Conservation (phyloP, 2,888 invertebrate species). For the Lacanobia wlatinum region DNA sequence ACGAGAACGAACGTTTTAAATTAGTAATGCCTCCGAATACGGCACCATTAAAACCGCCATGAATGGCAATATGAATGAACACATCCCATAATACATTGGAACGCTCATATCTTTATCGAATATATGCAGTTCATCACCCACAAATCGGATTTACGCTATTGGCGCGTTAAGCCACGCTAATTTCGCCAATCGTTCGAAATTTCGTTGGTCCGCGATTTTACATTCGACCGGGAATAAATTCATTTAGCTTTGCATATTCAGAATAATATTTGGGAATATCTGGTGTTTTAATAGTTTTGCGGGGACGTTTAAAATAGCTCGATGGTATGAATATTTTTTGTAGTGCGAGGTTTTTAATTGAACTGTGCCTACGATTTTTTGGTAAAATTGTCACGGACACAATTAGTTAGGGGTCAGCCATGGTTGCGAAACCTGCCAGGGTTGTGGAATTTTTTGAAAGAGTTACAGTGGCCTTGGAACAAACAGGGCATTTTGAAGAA, state of each 20-base stretch:
- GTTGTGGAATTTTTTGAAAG: too few species aligned
- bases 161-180: constrained; percentile 73
- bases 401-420: not conserved
- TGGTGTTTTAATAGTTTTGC: constrained; percentile 47
- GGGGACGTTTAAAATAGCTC: constrained; percentile 13
- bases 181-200: constrained; percentile 67
- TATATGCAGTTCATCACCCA: constrained; percentile 65
- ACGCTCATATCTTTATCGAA: constrained; percentile 61
- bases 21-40: constrained; percentile 7
- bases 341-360: constrained; percentile 4
- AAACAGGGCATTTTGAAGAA: too few species aligned
- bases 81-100: constrained; percentile 44
- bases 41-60: constrained; percentile 30
- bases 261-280: constrained; percentile 50
- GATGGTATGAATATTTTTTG: constrained; percentile 26
- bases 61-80: constrained; percentile 35
- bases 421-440: too few species aligned
- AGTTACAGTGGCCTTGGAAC: too few species aligned
- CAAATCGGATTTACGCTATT: constrained; percentile 70
- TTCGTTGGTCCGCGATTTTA: constrained; percentile 57
- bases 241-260: constrained; percentile 63
- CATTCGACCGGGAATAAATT: constrained; percentile 64
- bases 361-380: constrained; percentile 1
- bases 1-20: constrained; percentile 7
- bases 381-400: not conserved